A percentile compares a stretch with the other conserved stretches of the same genome.
Evolutionary conservation across 1,140 invertebrate genomes (phyloP).

Genomic region (Temnothorax nylanderi): DNA sequence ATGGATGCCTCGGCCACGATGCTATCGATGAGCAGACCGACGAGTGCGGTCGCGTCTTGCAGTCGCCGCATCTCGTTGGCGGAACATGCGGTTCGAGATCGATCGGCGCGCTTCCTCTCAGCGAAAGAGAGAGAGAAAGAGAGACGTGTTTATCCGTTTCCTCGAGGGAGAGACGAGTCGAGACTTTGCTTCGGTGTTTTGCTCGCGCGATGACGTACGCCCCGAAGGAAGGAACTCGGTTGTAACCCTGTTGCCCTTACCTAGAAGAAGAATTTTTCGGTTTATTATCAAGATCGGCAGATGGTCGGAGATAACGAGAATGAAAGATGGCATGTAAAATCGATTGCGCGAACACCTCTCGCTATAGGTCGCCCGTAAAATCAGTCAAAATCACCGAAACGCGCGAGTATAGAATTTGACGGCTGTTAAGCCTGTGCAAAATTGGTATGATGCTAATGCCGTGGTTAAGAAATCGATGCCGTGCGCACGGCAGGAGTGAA

Average conservation of each 20-base stretch:
- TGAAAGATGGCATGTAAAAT: neutral
- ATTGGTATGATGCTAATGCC: conserved; percentile 41
- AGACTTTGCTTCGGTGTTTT: conserved; percentile 70
- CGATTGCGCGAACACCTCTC: neutral
- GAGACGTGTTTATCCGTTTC: conserved; percentile 11
- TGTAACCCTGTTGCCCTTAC: conserved; percentile 48
- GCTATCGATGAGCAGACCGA: conserved; percentile 55
- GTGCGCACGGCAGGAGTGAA: conserved; percentile 27
- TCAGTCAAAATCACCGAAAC: neutral
- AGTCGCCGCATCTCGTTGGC: conserved; percentile 40
- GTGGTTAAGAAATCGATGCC: conserved; percentile 55
- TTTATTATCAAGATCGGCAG: neutral
- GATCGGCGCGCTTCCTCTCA: conserved; percentile 36
- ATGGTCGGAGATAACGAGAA: neutral
- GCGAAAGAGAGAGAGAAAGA: neutral
- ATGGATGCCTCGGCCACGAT: conserved; percentile 39
- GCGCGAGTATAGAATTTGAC: conserved; percentile 12
- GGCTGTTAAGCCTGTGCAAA: conserved; percentile 37
- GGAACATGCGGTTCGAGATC: conserved; percentile 19
- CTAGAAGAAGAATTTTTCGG: conserved; percentile 62
- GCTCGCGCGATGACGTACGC: neutral
- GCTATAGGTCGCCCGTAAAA: neutral
- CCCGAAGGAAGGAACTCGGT: neutral
- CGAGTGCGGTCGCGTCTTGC: conserved; percentile 48
- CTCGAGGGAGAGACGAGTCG: neutral